phyloP scores from a whole-genome alignment of 2,797 vertebrate species.

The Myripristis jacobus region DNA sequence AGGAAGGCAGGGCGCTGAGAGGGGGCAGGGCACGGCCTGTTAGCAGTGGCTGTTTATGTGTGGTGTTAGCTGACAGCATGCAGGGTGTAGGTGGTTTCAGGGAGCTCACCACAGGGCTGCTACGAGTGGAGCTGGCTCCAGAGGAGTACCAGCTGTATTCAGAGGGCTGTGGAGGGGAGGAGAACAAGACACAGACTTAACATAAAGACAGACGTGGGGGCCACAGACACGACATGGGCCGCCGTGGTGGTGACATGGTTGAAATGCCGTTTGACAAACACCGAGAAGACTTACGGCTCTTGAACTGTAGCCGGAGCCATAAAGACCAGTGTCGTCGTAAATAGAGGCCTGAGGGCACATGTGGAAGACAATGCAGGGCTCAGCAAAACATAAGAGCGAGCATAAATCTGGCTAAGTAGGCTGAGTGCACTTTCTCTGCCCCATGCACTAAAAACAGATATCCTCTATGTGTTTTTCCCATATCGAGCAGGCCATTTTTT shows the following conservation, averaged over 20 bases:
- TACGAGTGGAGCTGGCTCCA: slow-evolving; percentile 90
- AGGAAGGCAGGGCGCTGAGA: background rate
- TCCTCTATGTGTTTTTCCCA: slow-evolving; percentile 10
- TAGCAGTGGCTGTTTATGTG: slow-evolving; percentile 33
- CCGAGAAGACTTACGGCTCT: slow-evolving; percentile 88
- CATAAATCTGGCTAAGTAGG: slow-evolving; percentile 36
- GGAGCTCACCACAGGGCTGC: slow-evolving; percentile 93
- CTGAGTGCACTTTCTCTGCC: slow-evolving; percentile 22
- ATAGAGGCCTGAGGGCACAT: slow-evolving; percentile 87
- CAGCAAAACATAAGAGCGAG: slow-evolving; percentile 56
- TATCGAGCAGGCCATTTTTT: slow-evolving; percentile 24
- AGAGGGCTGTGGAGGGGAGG: slow-evolving; percentile 86
- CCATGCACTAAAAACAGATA: slow-evolving; percentile 40
- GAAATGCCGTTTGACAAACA: slow-evolving; percentile 31
- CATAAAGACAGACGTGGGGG: slow-evolving; percentile 35
- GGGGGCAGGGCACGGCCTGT: slow-evolving; percentile 20
- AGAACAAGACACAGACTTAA: slow-evolving; percentile 54
- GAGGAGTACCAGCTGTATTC: slow-evolving; percentile 94
- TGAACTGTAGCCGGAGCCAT: slow-evolving; percentile 83
- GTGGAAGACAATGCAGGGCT: slow-evolving; percentile 68
- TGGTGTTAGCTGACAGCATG: slow-evolving; percentile 58
- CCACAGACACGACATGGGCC: slow-evolving; percentile 30
- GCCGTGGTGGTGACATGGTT: slow-evolving; percentile 25
- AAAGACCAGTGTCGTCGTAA: slow-evolving; percentile 83
- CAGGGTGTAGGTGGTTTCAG: slow-evolving; percentile 46